These are phyloP conservation scores for Pelusios castaneus DNA, from an alignment of 2,113 vertebrate species.

Conservation along the genomic window DNA sequence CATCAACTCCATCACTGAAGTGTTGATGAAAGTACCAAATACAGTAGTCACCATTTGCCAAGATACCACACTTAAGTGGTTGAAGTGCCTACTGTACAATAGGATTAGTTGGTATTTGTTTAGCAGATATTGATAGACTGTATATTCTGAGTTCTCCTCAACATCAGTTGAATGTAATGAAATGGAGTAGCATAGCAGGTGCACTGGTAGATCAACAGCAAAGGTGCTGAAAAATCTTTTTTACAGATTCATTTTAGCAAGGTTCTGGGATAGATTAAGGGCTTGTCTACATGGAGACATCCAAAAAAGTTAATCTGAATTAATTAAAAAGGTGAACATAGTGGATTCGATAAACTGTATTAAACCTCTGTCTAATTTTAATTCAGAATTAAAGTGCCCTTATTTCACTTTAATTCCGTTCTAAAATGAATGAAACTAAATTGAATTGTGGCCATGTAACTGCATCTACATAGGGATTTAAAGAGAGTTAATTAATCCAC, in stretches of 20 bases:
- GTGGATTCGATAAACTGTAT: neutral
- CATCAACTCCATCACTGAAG: conserved; percentile 39
- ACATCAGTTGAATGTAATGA: neutral
- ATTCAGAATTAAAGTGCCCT: neutral
- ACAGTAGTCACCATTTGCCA: neutral
- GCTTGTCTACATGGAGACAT: neutral
- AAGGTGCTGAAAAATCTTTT: rapidly evolving
- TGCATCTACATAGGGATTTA: neutral
- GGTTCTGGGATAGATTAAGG: neutral
- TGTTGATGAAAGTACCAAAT: neutral
- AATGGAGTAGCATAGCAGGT: neutral
- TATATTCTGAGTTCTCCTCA: neutral
- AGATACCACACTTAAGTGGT: neutral
- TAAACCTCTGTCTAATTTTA: neutral
- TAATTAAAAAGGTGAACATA: neutral
- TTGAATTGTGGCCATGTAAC: neutral
- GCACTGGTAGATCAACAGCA: neutral
- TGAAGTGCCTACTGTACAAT: neutral
- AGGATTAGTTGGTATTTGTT: neutral
- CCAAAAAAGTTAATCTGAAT: neutral
- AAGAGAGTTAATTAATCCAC: neutral
- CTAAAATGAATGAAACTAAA: neutral
- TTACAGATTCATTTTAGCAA: neutral
- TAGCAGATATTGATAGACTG: neutral
- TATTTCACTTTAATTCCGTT: neutral